phyloP scores from a whole-genome alignment of 1,140 invertebrate species.

The Coenobita brevimanus region DNA sequence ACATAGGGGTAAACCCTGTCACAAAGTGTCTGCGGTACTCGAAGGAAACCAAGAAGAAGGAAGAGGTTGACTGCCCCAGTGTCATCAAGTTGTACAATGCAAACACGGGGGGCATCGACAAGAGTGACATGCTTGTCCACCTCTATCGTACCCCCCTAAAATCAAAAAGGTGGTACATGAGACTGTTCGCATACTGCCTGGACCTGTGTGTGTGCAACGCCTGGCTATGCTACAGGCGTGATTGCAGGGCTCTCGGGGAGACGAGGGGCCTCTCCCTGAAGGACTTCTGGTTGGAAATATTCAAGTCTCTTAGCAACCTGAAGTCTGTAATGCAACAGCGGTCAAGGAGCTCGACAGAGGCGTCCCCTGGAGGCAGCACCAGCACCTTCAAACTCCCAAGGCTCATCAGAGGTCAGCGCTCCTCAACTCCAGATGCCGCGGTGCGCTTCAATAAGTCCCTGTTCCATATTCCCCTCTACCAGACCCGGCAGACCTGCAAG shows the following conservation, averaged over 20 bases:
- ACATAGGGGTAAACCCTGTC: background rate
- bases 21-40: background rate
- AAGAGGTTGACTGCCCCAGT: constrained; percentile 33
- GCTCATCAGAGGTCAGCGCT: constrained; percentile 23
- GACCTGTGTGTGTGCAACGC: background rate
- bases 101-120: constrained; percentile 36
- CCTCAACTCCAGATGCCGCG: background rate
- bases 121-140: constrained; percentile 49
- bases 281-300: constrained; percentile 24
- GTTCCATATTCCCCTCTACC: constrained; percentile 8
- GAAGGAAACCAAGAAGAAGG: constrained; percentile 49
- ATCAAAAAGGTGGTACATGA: constrained; percentile 49
- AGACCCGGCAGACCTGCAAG: constrained; percentile 29
- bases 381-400: background rate
- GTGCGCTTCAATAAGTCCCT: constrained; percentile 5
- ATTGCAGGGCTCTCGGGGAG: constrained; percentile 4
- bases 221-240: constrained; percentile 25
- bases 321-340: background rate
- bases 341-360: background rate
- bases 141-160: constrained; percentile 30
- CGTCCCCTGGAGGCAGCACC: background rate
- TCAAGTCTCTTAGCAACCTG: background rate
- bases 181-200: constrained; percentile 27
- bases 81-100: constrained; percentile 28
- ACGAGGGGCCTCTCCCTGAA: constrained; percentile 7